These are phyloP conservation scores for Pungitius pungitius DNA, from an alignment of 2,113 vertebrate species.

Conservation along the genomic window DNA sequence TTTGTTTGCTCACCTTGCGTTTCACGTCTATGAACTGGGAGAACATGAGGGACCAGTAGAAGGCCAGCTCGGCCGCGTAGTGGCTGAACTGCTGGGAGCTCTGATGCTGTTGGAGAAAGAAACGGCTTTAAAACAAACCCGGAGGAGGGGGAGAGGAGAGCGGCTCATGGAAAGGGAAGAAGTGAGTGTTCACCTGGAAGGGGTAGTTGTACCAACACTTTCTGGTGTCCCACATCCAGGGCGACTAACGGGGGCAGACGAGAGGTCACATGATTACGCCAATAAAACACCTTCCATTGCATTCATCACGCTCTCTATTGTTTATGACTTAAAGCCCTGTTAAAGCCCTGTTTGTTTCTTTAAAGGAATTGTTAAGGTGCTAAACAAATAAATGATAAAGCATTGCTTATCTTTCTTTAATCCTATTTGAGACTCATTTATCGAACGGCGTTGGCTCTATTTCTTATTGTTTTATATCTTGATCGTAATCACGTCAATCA, in stretches of 20 bases:
- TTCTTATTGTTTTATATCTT: no score
- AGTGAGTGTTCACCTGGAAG: constrained; percentile 79
- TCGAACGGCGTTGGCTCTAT: not conserved
- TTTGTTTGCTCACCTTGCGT: constrained; percentile 89
- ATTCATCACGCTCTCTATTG: no score
- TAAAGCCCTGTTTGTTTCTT: no score
- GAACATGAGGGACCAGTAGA: constrained; percentile 94
- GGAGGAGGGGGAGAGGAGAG: no score
- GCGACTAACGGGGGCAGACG: constrained; percentile 77
- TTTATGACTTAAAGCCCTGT: no score
- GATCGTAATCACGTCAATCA: no score
- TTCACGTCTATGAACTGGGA: constrained; percentile 93
- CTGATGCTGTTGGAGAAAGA: constrained; percentile 81
- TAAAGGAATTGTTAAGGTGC: no score
- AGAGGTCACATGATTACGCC: not conserved
- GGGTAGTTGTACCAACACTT: constrained; percentile 93
- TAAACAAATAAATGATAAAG: not conserved
- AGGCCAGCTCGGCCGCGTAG: constrained; percentile 91
- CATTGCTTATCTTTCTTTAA: not conserved
- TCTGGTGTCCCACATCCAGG: constrained; percentile 93
- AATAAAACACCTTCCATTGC: not conserved
- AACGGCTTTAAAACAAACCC: constrained; percentile 43
- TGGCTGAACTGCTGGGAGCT: constrained; percentile 88
- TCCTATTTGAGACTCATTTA: no score
- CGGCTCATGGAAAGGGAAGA: no score